phyloP scores from a whole-genome alignment of 2,888 invertebrate species.

The Carcina quercana region DNA sequence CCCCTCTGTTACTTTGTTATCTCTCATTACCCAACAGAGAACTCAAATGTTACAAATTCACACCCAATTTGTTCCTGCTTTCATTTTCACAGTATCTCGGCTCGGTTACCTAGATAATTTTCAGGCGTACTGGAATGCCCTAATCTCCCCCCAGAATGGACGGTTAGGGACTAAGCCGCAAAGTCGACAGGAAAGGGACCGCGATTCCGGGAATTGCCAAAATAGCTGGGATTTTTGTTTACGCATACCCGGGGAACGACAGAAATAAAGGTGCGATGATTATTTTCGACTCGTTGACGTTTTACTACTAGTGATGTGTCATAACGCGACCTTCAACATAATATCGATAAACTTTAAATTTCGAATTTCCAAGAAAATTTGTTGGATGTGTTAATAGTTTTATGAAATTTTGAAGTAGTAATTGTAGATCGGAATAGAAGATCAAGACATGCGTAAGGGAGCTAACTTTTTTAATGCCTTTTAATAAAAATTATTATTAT shows the following conservation, averaged over 20 bases:
- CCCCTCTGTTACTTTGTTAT: too few species aligned
- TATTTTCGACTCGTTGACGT: conserved; percentile 24
- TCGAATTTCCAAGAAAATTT: too few species aligned
- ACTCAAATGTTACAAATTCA: too few species aligned
- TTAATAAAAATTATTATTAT: too few species aligned
- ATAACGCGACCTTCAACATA: too few species aligned
- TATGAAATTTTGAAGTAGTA: too few species aligned
- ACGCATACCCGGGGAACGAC: conserved; percentile 33
- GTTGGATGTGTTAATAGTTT: too few species aligned
- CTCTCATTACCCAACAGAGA: too few species aligned
- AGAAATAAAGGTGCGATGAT: conserved; percentile 38
- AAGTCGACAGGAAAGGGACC: conserved; percentile 17
- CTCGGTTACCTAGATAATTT: not conserved
- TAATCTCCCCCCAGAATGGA: conserved; percentile 28
- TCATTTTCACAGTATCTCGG: not conserved
- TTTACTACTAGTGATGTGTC: conserved; percentile 18
- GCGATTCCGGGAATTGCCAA: conserved; percentile 28
- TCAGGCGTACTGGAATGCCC: conserved; percentile 22
- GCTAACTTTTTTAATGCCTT: too few species aligned
- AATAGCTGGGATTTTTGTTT: conserved; percentile 45
- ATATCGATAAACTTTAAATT: too few species aligned
- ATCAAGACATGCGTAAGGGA: too few species aligned
- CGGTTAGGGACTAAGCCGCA: conserved; percentile 26
- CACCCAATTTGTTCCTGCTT: not conserved
- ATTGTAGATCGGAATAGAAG: too few species aligned